Percentiles rank a stretch among this genome's conserved stretches.
Conservation (phyloP, 2,888 invertebrate species). For the Phorcus lineatus region DNA sequence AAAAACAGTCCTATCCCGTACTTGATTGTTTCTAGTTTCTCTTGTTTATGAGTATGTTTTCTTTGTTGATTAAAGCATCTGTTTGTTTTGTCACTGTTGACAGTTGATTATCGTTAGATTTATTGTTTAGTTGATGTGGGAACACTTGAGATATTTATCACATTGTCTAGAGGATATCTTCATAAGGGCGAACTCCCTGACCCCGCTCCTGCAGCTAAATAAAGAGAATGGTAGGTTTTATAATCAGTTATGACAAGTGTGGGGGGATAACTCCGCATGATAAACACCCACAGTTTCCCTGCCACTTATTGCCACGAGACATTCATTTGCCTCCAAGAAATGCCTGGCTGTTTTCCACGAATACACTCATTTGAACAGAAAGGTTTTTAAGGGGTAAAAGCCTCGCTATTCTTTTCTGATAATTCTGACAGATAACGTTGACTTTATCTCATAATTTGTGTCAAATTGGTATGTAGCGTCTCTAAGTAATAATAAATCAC, state of each 20-base stretch:
- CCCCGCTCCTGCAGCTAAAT: not conserved
- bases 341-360: not conserved
- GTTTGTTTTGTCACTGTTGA: too few species aligned
- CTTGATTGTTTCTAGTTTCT: too few species aligned
- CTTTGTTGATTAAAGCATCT: too few species aligned
- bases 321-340: too few species aligned
- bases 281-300: too few species aligned
- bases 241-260: not conserved
- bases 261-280: not conserved
- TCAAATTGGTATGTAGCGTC: not conserved
- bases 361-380: not conserved
- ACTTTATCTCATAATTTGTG: not conserved
- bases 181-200: not conserved
- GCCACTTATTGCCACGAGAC: too few species aligned
- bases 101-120: too few species aligned
- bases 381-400: not conserved
- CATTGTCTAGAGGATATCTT: too few species aligned
- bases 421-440: not conserved
- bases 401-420: not conserved
- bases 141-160: too few species aligned
- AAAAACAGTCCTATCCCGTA: too few species aligned
- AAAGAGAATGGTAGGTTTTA: not conserved
- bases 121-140: too few species aligned
- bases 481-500: not conserved
- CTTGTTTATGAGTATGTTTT: too few species aligned